Percentiles rank a stretch among this genome's conserved stretches.
These are phyloP conservation scores for Molossus molossus DNA, from an alignment of 2,797 vertebrate genomes.

Conservation along the genomic window DNA sequence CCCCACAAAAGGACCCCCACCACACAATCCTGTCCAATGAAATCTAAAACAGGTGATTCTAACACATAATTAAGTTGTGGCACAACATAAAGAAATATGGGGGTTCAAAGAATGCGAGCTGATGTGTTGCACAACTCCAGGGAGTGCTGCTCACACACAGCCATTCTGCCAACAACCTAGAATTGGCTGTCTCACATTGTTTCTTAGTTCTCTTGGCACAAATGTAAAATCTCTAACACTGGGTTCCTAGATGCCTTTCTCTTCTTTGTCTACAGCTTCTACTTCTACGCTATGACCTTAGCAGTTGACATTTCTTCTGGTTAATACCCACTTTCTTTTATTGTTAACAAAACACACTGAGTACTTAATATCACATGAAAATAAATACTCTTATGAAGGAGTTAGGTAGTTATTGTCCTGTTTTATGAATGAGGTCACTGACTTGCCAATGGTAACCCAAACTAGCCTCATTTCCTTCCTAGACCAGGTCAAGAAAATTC, in stretches of 20 bases:
- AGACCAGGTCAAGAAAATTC: background rate
- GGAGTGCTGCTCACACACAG: background rate
- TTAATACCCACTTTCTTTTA: constrained; percentile 12
- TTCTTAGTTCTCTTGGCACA: background rate
- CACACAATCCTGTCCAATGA: background rate
- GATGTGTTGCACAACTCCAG: background rate
- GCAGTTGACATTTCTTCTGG: background rate
- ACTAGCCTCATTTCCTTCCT: background rate
- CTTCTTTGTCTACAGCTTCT: background rate
- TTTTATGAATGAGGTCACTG: background rate
- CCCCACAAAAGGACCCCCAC: too few relatives aligned
- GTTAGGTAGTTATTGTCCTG: background rate
- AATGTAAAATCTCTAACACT: background rate
- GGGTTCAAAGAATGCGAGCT: background rate
- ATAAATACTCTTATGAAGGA: background rate
- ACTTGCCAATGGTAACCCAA: background rate
- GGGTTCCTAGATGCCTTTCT: background rate
- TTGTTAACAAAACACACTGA: background rate
- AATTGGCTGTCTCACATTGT: accelerated
- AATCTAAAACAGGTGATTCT: background rate
- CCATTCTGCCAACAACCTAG: background rate
- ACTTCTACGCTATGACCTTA: background rate
- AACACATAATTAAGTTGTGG: background rate
- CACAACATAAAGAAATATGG: background rate
- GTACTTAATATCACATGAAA: background rate